Conservation (phyloP, 2,797 vertebrate species). For the Pseudomugil tenellus region DNA sequence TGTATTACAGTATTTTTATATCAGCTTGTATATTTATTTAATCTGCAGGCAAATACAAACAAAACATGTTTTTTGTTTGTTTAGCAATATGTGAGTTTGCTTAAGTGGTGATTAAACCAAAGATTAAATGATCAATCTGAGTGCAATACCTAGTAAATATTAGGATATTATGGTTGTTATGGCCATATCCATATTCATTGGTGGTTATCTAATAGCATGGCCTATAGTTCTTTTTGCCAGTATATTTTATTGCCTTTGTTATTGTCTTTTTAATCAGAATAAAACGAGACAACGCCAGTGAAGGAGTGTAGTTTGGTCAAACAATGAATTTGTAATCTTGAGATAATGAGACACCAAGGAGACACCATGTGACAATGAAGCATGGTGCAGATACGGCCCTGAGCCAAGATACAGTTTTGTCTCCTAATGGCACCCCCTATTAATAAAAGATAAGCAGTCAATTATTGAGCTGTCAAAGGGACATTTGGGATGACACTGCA, state of each 20-base stretch:
- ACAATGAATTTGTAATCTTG: neutral
- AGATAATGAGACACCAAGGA: slow-evolving; percentile 14
- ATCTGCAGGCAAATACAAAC: too few relatives aligned
- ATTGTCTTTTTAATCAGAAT: neutral
- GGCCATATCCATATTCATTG: too few relatives aligned
- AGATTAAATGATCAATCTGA: too few relatives aligned
- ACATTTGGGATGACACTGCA: slow-evolving; percentile 24
- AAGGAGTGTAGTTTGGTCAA: slow-evolving; percentile 4
- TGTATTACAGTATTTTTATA: too few relatives aligned
- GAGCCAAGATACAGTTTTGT: slow-evolving; percentile 38
- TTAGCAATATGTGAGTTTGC: too few relatives aligned
- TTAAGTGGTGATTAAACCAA: too few relatives aligned
- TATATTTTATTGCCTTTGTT: neutral
- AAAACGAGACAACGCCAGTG: slow-evolving; percentile 5
- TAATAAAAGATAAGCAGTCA: slow-evolving; percentile 80
- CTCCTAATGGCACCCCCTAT: slow-evolving; percentile 69
- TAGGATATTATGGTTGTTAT: too few relatives aligned
- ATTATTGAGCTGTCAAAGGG: slow-evolving; percentile 72
- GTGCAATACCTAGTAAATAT: too few relatives aligned
- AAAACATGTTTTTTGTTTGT: too few relatives aligned
- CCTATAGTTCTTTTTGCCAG: too few relatives aligned
- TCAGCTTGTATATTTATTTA: too few relatives aligned
- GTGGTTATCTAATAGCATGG: too few relatives aligned
- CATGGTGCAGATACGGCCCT: slow-evolving; percentile 18
- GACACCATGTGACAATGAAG: slow-evolving; percentile 20